A percentile compares a stretch with the other conserved stretches of the same genome.
These are phyloP conservation scores for Drosophila paramelanica DNA, from an alignment of 2,888 invertebrate genomes.

Conservation along the genomic window DNA sequence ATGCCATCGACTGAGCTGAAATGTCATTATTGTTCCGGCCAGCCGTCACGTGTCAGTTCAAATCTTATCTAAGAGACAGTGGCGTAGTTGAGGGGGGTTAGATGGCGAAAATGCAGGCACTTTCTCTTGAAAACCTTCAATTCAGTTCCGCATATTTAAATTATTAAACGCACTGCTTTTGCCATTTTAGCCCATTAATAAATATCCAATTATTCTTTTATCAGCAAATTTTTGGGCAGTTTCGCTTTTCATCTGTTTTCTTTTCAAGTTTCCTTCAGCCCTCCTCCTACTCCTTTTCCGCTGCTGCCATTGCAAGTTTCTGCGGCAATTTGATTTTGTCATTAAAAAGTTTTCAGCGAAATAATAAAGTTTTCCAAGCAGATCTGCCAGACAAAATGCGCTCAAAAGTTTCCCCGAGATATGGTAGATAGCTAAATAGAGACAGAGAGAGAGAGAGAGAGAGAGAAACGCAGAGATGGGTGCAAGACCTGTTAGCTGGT, in stretches of 20 bases:
- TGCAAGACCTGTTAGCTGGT: neutral
- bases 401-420: slow-evolving; percentile 37
- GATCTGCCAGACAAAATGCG: slow-evolving; percentile 24
- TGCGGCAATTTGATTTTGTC: slow-evolving; percentile 60
- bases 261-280: neutral
- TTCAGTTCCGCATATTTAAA: slow-evolving; percentile 2
- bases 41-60: no score
- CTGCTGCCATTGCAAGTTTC: slow-evolving; percentile 3
- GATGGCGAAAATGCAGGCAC: no score
- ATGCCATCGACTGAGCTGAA: no score
- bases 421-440: neutral
- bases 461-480: no score
- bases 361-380: slow-evolving; percentile 57
- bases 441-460: neutral
- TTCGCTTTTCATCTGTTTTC: slow-evolving; percentile 1
- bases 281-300: no score
- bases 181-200: slow-evolving; percentile 1
- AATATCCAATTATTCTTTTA: slow-evolving; percentile 17
- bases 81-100: neutral
- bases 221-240: neutral
- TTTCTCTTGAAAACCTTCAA: neutral
- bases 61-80: no score
- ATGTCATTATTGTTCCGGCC: no score
- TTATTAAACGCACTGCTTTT: slow-evolving; percentile 1
- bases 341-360: slow-evolving; percentile 68